phyloP scores from a whole-genome alignment of 64 coral and sea anemone genomes.

The Montipora capricornis region DNA sequence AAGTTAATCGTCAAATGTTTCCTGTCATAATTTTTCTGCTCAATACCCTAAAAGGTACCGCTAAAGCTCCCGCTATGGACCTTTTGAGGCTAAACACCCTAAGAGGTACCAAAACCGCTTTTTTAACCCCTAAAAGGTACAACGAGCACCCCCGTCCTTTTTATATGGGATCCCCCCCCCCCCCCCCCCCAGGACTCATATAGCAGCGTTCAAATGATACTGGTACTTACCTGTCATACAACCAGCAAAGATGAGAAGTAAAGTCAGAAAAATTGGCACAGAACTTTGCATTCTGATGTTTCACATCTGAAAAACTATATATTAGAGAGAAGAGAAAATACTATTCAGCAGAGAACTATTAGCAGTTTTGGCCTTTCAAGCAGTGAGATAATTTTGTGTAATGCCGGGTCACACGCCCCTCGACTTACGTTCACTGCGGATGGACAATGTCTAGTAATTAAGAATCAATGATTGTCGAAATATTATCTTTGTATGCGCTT shows the following conservation, averaged over 20 bases:
- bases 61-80: too few species aligned
- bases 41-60: too few species aligned
- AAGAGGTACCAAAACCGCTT: too few species aligned
- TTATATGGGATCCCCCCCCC: too few species aligned
- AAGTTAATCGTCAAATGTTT: neutral
- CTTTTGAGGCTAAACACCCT: too few species aligned
- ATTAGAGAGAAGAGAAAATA: neutral
- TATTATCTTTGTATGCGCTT: neutral
- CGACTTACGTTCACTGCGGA: neutral
- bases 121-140: too few species aligned
- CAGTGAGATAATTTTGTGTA: neutral
- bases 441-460: neutral
- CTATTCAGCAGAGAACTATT: neutral
- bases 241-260: slow-evolving; percentile 29
- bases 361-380: neutral
- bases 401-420: neutral
- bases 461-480: neutral
- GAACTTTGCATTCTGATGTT: slow-evolving; percentile 34
- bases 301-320: slow-evolving; percentile 46
- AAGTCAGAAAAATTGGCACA: neutral
- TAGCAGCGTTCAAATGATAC: slow-evolving; percentile 2
- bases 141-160: too few species aligned
- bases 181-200: neutral
- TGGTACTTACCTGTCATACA: slow-evolving; percentile 9
- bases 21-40: too few species aligned